A percentile compares a stretch with the other conserved stretches of the same genome.
Evolutionary conservation across 2,113 vertebrate genomes (phyloP).

Genomic region (Tachuris rubrigastra): DNA sequence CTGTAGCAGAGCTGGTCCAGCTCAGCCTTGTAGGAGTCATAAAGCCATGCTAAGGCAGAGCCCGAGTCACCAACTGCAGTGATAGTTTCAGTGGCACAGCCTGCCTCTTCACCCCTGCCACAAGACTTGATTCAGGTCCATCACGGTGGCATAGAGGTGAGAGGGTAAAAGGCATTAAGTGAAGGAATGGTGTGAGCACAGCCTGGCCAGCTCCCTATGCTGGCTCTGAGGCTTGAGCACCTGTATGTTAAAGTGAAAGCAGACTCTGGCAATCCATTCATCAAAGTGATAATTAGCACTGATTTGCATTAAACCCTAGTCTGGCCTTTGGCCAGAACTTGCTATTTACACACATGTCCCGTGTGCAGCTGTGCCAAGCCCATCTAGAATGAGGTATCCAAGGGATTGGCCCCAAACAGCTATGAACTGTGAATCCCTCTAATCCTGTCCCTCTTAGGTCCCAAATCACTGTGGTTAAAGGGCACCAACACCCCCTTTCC

Average conservation of each 20-base stretch:
- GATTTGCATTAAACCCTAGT: neutral
- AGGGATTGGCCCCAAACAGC: neutral
- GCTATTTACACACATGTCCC: neutral
- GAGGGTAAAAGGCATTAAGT: neutral
- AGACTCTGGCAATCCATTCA: neutral
- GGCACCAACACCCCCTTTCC: neutral
- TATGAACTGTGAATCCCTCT: neutral
- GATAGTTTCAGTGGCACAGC: neutral
- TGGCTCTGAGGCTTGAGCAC: neutral
- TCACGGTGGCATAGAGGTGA: neutral
- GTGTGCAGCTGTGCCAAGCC: fast-evolving
- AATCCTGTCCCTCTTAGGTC: neutral
- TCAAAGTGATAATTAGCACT: neutral
- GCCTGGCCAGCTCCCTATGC: neutral
- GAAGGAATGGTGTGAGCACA: neutral
- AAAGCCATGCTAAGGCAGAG: neutral
- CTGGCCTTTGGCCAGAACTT: neutral
- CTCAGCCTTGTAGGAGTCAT: neutral
- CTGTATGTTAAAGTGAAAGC: neutral
- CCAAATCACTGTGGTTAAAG: neutral
- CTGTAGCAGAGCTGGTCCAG: fast-evolving
- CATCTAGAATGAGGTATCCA: neutral
- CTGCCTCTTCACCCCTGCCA: neutral
- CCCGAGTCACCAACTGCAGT: neutral
- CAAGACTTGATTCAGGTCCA: neutral